Conservation (phyloP, 2,113 vertebrate genomes). For the Lota lota region DNA sequence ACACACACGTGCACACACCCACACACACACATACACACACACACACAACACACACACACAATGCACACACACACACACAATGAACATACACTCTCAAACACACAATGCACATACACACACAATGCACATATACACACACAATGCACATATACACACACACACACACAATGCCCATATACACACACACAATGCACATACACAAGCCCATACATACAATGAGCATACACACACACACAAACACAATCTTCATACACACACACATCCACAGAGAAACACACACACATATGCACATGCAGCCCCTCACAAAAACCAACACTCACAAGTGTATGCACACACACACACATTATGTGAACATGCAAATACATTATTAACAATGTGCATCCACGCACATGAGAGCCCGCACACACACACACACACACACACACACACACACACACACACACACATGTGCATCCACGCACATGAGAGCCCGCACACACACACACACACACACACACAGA, state of each 20-base stretch:
- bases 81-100: constrained; percentile 1
- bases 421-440: neutral
- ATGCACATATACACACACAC: constrained; percentile 2
- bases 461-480: too few relatives aligned
- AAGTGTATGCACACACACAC: too few relatives aligned
- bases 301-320: too few relatives aligned
- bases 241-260: too few relatives aligned
- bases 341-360: too few relatives aligned
- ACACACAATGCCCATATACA: neutral
- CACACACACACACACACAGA: constrained; percentile 44
- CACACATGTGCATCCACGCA: neutral
- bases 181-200: neutral
- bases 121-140: neutral
- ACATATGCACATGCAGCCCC: too few relatives aligned
- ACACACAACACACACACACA: neutral
- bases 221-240: too few relatives aligned
- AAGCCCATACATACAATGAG: neutral
- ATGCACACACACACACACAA: constrained; percentile 1
- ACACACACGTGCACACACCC: neutral
- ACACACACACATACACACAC: neutral
- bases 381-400: too few relatives aligned
- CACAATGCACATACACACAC: neutral
- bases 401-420: constrained; percentile 42
- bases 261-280: too few relatives aligned
- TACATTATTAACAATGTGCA: neutral